Conservation (phyloP, 2,888 invertebrate species). For the Tineola bisselliella region DNA sequence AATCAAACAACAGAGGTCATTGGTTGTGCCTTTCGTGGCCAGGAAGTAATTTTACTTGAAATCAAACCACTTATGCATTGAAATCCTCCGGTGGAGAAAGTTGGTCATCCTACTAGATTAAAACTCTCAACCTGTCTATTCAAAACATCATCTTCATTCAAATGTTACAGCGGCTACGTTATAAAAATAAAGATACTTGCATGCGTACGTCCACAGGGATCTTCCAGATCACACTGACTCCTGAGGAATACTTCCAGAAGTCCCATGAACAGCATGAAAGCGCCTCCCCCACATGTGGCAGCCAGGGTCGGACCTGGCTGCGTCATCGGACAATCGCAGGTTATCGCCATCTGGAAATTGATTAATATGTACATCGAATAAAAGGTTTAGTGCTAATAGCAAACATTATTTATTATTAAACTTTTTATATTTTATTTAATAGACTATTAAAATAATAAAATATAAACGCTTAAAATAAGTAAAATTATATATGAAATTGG, state of each 20-base stretch:
- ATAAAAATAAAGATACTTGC: no score
- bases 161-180: no score
- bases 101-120: neutral
- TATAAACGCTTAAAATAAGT: no score
- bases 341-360: constrained; percentile 53
- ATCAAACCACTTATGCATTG: neutral
- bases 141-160: no score
- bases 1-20: no score
- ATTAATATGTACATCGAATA: no score
- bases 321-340: constrained; percentile 84
- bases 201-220: constrained; percentile 82
- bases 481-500: no score
- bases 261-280: constrained; percentile 91
- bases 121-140: neutral
- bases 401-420: no score
- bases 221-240: constrained; percentile 88
- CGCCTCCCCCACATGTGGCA: constrained; percentile 83
- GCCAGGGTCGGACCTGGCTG: constrained; percentile 87
- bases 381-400: no score
- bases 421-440: no score
- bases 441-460: no score
- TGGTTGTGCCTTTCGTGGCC: neutral
- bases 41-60: neutral
- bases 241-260: constrained; percentile 85
- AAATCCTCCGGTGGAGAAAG: neutral